Conservation (phyloP, 2,797 vertebrate genomes). For the Nyctibius grandis region DNA sequence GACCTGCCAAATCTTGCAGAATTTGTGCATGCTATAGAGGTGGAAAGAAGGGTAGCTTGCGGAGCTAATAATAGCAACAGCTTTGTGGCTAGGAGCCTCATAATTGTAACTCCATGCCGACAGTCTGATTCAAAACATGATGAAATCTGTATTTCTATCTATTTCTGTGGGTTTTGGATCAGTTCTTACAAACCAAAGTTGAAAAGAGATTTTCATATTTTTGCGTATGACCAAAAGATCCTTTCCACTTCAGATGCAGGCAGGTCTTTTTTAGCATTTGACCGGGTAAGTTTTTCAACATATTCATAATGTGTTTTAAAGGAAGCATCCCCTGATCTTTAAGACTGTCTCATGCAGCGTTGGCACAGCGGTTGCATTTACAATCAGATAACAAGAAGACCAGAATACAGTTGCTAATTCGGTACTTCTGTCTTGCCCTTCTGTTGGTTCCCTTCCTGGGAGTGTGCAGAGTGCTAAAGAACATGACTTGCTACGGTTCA, state of each 20-base stretch:
- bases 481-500: fast-evolving
- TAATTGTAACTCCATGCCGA: slow-evolving; percentile 5
- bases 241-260: background rate
- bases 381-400: background rate
- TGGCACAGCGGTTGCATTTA: background rate
- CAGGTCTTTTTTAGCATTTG: background rate
- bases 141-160: background rate
- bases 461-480: background rate
- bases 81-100: background rate
- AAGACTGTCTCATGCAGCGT: background rate
- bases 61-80: slow-evolving; percentile 21
- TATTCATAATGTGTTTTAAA: background rate
- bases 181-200: background rate
- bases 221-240: background rate
- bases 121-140: background rate
- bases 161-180: background rate
- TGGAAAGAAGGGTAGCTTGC: background rate
- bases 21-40: background rate
- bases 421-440: background rate
- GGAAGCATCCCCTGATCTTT: background rate
- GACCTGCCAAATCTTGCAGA: slow-evolving; percentile 28
- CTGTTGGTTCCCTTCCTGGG: background rate
- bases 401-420: background rate
- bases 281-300: background rate
- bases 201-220: background rate